Conservation (phyloP, 53 echinoderm and acorn worm species). For the Crossaster papposus region DNA sequence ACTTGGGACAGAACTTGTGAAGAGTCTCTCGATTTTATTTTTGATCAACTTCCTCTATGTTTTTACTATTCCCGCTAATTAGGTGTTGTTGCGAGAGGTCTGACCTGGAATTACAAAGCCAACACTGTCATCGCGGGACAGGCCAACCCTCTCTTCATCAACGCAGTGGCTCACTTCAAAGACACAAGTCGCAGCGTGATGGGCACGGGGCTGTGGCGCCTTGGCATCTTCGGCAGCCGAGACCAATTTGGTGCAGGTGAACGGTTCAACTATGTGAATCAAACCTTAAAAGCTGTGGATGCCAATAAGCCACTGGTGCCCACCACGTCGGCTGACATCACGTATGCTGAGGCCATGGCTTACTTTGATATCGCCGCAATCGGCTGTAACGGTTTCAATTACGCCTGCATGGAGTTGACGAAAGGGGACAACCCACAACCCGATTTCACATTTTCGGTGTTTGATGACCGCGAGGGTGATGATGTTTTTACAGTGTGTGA, state of each 20-base stretch:
- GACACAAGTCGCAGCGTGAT: conserved; percentile 54
- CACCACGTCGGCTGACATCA: conserved; percentile 34
- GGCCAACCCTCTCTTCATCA: conserved; percentile 74
- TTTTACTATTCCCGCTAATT: not conserved
- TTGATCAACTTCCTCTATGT: not conserved
- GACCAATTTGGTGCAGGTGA: conserved; percentile 66
- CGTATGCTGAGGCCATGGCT: conserved; percentile 57
- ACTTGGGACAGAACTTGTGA: no score
- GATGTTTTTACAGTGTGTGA: conserved; percentile 70
- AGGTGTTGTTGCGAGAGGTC: conserved; percentile 80
- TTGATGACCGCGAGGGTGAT: conserved; percentile 53
- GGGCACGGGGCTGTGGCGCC: conserved; percentile 87
- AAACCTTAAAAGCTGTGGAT: conserved; percentile 70
- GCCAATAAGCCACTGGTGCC: conserved; percentile 54
- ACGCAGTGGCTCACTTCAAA: conserved; percentile 69
- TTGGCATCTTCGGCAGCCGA: conserved; percentile 79
- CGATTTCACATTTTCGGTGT: conserved; percentile 80
- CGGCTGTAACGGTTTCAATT: conserved; percentile 80
- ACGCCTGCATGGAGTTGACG: conserved; percentile 89
- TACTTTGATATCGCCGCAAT: conserved; percentile 89
- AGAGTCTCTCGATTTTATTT: no score
- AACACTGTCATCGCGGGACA: conserved; percentile 80
- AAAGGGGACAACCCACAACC: conserved; percentile 73
- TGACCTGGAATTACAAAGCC: conserved; percentile 74
- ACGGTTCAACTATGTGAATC: conserved; percentile 77